A percentile compares a stretch with the other conserved stretches of the same genome.
phyloP scores from a whole-genome alignment of 2,888 invertebrate species.

The Scaptomyza reducta region DNA sequence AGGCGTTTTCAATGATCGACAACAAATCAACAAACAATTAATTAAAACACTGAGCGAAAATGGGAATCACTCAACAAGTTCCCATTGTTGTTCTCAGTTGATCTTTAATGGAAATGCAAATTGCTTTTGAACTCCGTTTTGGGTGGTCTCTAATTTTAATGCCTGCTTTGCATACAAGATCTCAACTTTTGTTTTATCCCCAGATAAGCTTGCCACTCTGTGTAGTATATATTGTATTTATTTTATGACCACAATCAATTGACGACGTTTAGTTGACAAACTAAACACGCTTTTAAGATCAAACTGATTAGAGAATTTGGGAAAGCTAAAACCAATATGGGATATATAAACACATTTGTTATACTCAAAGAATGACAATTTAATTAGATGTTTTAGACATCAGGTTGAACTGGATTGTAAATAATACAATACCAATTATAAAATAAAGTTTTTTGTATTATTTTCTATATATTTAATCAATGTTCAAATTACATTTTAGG shows the following conservation, averaged over 20 bases:
- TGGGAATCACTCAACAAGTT: slow-evolving; percentile 6
- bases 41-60: slow-evolving; percentile 60
- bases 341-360: neutral
- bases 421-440: neutral
- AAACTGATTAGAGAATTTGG: slow-evolving; percentile 37
- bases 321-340: neutral
- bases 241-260: slow-evolving; percentile 61
- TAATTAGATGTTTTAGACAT: neutral
- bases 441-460: too few relatives aligned
- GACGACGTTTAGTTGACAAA: slow-evolving; percentile 66
- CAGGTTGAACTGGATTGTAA: neutral
- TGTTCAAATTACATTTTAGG: too few relatives aligned
- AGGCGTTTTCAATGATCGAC: slow-evolving; percentile 73
- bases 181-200: slow-evolving; percentile 55
- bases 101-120: slow-evolving; percentile 69
- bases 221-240: slow-evolving; percentile 19
- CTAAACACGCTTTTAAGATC: slow-evolving; percentile 49
- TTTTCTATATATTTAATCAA: too few relatives aligned
- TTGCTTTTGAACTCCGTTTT: slow-evolving; percentile 50
- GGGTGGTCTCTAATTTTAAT: slow-evolving; percentile 55
- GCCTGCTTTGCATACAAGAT: slow-evolving; percentile 66
- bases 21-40: slow-evolving; percentile 77
- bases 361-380: neutral
- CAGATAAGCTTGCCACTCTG: slow-evolving; percentile 22
- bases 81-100: slow-evolving; percentile 28